Percentiles rank a stretch among this genome's conserved stretches.
phyloP scores from a whole-genome alignment of 2,797 vertebrate genomes.

The Acipenser oxyrinchus region DNA sequence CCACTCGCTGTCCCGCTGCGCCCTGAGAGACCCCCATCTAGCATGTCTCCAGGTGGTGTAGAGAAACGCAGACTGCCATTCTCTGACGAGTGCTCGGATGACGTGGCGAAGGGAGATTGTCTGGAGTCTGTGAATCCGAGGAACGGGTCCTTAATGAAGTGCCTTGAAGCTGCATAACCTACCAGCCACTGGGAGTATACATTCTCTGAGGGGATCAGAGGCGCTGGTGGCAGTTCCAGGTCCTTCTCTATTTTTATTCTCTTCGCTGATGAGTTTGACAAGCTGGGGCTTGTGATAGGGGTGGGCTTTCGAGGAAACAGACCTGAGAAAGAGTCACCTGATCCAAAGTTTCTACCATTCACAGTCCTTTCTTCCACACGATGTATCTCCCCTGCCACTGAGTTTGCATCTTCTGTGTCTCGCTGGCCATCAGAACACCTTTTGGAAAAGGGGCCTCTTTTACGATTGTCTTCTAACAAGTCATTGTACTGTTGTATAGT shows the following conservation, averaged over 20 bases:
- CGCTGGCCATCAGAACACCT: slow-evolving; percentile 69
- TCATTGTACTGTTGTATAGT: slow-evolving; percentile 88
- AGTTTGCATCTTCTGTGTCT: slow-evolving; percentile 72
- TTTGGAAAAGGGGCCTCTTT: slow-evolving; percentile 83
- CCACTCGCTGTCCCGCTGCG: slow-evolving; percentile 79
- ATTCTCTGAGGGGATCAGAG: slow-evolving; percentile 93
- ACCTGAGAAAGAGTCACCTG: slow-evolving; percentile 84
- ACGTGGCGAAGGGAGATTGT: slow-evolving; percentile 96
- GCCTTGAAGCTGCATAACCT: slow-evolving; percentile 89
- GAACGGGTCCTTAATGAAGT: slow-evolving; percentile 99
- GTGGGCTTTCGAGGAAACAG: slow-evolving; percentile 89
- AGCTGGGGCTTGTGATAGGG: slow-evolving; percentile 83
- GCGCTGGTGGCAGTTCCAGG: slow-evolving; percentile 85
- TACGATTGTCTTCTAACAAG: slow-evolving; percentile 90
- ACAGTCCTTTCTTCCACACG: slow-evolving; percentile 70
- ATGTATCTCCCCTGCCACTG: slow-evolving; percentile 68
- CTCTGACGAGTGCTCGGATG: slow-evolving; percentile 47
- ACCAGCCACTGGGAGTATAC: slow-evolving; percentile 98
- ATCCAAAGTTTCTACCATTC: slow-evolving; percentile 86
- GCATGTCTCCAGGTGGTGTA: slow-evolving; percentile 69
- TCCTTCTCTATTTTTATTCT: slow-evolving; percentile 98
- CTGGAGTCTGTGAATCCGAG: slow-evolving; percentile 96
- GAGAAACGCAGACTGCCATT: slow-evolving; percentile 69
- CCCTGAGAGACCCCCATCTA: slow-evolving; percentile 79
- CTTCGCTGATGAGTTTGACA: slow-evolving; percentile 83